Percentiles rank a stretch among this genome's conserved stretches.
phyloP scores from a whole-genome alignment of 2,888 invertebrate genomes.

The Zhuqinia jingwanae region DNA sequence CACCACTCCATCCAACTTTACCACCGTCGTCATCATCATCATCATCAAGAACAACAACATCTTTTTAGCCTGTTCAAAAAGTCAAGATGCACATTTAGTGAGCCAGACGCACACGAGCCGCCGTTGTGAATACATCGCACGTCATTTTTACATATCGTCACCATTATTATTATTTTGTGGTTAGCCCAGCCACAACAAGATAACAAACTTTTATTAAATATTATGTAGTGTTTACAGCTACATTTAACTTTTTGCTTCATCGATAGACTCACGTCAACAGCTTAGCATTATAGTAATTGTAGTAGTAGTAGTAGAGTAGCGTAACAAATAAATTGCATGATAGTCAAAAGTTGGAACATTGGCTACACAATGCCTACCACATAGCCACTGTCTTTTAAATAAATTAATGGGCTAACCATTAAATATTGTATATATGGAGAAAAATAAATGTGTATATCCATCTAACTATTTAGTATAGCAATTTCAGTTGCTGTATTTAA shows the following conservation, averaged over 20 bases:
- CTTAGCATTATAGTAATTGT: too few relatives aligned
- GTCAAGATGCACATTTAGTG: conserved; percentile 50
- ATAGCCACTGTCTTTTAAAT: too few relatives aligned
- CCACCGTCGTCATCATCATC: conserved; percentile 36
- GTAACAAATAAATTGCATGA: not conserved
- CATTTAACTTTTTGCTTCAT: too few relatives aligned
- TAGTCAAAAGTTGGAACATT: not conserved
- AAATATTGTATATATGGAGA: too few relatives aligned
- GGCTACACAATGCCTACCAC: not conserved
- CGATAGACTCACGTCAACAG: too few relatives aligned
- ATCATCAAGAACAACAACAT: conserved; percentile 38
- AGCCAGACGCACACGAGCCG: conserved; percentile 68
- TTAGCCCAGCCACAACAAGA: not conserved
- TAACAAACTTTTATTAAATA: too few relatives aligned
- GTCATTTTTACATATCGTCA: conserved; percentile 52
- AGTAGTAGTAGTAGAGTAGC: too few relatives aligned
- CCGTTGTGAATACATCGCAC: conserved; percentile 67
- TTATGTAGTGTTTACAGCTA: too few relatives aligned
- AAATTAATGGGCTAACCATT: too few relatives aligned
- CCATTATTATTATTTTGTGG: not conserved
- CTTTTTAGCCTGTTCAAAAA: conserved; percentile 60
- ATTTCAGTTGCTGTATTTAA: too few relatives aligned
- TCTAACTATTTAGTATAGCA: too few relatives aligned
- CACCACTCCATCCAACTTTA: conserved; percentile 25
- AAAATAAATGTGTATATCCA: too few relatives aligned